phyloP scores from a whole-genome alignment of 2,797 vertebrate genomes.

The Sebastes taczanowskii region DNA sequence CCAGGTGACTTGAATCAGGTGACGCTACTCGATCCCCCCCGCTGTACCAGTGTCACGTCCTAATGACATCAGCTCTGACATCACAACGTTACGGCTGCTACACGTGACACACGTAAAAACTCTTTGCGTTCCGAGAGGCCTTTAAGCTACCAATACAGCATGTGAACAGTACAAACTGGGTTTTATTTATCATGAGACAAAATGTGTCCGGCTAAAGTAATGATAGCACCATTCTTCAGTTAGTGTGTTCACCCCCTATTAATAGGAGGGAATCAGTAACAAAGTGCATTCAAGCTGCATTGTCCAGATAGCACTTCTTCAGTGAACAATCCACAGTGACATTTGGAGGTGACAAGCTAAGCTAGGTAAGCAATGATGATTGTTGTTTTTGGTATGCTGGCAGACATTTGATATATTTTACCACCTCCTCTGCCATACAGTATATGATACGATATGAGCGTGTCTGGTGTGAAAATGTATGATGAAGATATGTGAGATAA shows the following conservation, averaged over 20 bases:
- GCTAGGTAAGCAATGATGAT: constrained; percentile 24
- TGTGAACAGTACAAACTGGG: constrained; percentile 66
- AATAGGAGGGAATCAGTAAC: constrained; percentile 52
- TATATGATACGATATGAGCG: neutral
- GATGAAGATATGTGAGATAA: neutral
- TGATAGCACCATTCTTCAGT: constrained; percentile 82
- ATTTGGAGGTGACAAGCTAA: constrained; percentile 31
- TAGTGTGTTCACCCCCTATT: constrained; percentile 40
- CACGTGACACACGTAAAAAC: constrained; percentile 60
- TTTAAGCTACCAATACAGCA: constrained; percentile 71
- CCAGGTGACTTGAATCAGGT: constrained; percentile 62
- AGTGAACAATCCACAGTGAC: constrained; percentile 71
- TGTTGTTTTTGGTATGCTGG: constrained; percentile 70
- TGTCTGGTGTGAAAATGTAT: constrained; percentile 9
- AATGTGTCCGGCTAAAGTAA: constrained; percentile 50
- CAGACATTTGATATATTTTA: constrained; percentile 37
- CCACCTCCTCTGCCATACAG: constrained; percentile 17
- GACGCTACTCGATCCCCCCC: constrained; percentile 30
- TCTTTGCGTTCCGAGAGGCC: constrained; percentile 27
- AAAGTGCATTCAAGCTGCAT: constrained; percentile 80
- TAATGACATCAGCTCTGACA: constrained; percentile 78
- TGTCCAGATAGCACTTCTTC: constrained; percentile 66
- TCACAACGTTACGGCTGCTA: constrained; percentile 78
- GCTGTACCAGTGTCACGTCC: constrained; percentile 49
- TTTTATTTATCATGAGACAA: constrained; percentile 37